Evolutionary conservation across 2,113 vertebrate species (phyloP).

Genomic region (Ptilorrhoa leucosticta): DNA sequence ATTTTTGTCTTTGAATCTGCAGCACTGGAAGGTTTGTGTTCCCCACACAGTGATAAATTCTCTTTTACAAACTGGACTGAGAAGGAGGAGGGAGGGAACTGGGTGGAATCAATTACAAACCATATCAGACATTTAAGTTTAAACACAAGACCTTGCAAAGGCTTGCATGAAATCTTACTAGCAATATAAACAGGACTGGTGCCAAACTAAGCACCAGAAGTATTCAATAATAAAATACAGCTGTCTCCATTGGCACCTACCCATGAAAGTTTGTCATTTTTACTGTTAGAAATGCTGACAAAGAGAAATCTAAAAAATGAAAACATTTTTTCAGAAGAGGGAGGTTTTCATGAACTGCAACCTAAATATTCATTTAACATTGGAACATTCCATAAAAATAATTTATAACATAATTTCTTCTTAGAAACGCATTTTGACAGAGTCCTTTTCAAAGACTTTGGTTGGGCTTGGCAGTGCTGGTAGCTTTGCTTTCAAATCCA

Average conservation of each 20-base stretch:
- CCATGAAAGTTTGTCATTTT: constrained; percentile 68
- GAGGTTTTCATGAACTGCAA: constrained; percentile 62
- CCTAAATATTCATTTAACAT: constrained; percentile 68
- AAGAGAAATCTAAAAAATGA: constrained; percentile 68
- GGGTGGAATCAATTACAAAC: constrained; percentile 72
- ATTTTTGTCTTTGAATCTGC: constrained; percentile 35
- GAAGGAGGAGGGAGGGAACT: constrained; percentile 34
- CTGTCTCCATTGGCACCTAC: constrained; percentile 69
- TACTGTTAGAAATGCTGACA: constrained; percentile 75
- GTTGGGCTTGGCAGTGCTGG: constrained; percentile 8
- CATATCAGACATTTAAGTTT: constrained; percentile 64
- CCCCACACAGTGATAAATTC: constrained; percentile 27
- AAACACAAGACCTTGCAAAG: constrained; percentile 65
- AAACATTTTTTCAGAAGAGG: constrained; percentile 65
- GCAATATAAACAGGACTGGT: constrained; percentile 69
- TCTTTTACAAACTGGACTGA: constrained; percentile 44
- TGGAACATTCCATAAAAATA: constrained; percentile 66
- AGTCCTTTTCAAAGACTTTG: constrained; percentile 49
- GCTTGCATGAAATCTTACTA: constrained; percentile 69
- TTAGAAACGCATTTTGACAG: constrained; percentile 56
- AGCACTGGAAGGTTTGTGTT: background rate
- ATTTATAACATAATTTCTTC: constrained; percentile 70
- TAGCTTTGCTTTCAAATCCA: constrained; percentile 50
- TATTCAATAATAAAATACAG: constrained; percentile 78
- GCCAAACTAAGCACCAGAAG: constrained; percentile 76